A percentile compares a stretch with the other conserved stretches of the same genome.
phyloP scores from a whole-genome alignment of 2,797 vertebrate species.

The Chrosomus eos region DNA sequence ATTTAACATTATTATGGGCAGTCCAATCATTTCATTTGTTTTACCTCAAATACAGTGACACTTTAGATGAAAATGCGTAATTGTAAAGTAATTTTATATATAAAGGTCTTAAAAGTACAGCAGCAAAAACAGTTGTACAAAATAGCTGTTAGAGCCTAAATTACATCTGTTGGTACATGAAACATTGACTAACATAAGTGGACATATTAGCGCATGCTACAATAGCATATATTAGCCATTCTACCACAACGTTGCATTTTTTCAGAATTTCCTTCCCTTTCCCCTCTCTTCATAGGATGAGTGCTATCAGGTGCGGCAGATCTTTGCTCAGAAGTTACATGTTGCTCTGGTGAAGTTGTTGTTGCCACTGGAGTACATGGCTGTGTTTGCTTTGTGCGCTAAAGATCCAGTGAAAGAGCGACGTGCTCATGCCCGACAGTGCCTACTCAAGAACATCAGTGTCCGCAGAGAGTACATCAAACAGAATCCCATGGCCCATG shows the following conservation, averaged over 20 bases:
- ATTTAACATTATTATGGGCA: not conserved
- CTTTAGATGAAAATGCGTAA: not conserved
- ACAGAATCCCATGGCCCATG: slow-evolving; percentile 83
- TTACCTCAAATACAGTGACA: too few relatives aligned
- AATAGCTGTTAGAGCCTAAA: not conserved
- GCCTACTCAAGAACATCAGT: slow-evolving; percentile 98
- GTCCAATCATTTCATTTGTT: not conserved
- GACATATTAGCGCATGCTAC: not conserved
- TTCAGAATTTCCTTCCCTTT: not conserved
- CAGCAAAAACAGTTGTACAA: not conserved
- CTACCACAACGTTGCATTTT: not conserved
- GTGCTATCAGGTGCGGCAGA: slow-evolving; percentile 98
- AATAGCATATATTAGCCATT: not conserved
- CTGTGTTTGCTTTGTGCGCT: slow-evolving; percentile 96
- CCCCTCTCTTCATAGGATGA: slow-evolving; percentile 83
- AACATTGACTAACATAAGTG: not conserved
- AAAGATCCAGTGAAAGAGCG: slow-evolving; percentile 99
- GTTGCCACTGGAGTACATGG: slow-evolving; percentile 96
- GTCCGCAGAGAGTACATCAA: slow-evolving; percentile 98
- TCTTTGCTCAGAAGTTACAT: slow-evolving; percentile 98
- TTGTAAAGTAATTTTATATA: not conserved
- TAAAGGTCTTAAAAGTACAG: not conserved
- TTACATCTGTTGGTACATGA: not conserved
- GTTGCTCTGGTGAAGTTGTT: slow-evolving; percentile 93
- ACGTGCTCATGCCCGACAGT: slow-evolving; percentile 96